Evolutionary conservation across 2,113 vertebrate genomes (phyloP), one percentile per base, ranked within the genome.

Genomic region (Microcebus lehilahytsara): DNA sequence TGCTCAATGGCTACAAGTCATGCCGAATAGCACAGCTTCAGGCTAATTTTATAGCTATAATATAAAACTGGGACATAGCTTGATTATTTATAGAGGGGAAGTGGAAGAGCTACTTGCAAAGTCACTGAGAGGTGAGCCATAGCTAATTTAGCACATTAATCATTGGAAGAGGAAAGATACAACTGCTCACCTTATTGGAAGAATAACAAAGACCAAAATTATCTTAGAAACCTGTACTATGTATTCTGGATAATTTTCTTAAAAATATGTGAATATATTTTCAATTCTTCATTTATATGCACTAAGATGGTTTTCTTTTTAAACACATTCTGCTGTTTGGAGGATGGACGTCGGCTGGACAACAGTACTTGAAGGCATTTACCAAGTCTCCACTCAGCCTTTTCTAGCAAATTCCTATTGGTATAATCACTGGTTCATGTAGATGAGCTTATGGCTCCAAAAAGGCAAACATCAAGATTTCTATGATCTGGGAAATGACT

Each of bases 81-180:
- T 80, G 42, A 64, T 78, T 93, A 93, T 95, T 95, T 93, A 93
- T 37, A 96, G 94, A 93, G 46, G 32, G 62, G 34, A 96, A 83
- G 27, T 27, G 13, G 49, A 88, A 40, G 37, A 40, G 71, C 80
- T 37, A 62, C 62, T 78, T 71, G 34, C 66, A 53, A 94, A 91
- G 85, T 62, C 34, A 37, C 37, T 46, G 53, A 32, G 81, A 97
- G 91, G 58, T 87, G 46, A 97, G 71, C 75, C 94, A 37, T 14
- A 66, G 66, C 42, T 87, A 87, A 80, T 79, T 92, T 83, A 72
- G 78, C 20, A 64, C 67, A 88, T 51, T 78, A 42, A 93, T 91
- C 86, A 93, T 3, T 16, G n/a, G n/a, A 72, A 53, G 64, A 88
- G 32, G 49, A 95, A 93, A 79, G 30, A 67, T 69, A 60, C 0